Percentiles rank a stretch among this genome's conserved stretches.
phyloP scores from a whole-genome alignment of 2,113 vertebrate genomes.

The Galemys pyrenaicus region DNA sequence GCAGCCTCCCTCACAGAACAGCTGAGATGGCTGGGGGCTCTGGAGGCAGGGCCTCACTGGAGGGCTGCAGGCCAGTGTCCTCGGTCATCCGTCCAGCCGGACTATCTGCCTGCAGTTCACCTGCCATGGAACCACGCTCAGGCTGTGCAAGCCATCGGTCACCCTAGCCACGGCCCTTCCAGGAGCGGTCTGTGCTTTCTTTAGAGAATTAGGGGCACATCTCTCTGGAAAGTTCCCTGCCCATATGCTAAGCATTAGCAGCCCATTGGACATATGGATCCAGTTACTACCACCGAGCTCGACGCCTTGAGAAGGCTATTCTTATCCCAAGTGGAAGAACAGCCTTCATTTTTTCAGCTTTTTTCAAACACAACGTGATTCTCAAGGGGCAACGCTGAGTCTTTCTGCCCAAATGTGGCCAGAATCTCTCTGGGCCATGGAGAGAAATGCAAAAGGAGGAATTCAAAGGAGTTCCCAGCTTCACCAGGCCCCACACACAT shows the following conservation, averaged over 20 bases:
- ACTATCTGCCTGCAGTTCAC: background rate
- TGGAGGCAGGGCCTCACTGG: background rate
- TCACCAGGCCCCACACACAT: background rate
- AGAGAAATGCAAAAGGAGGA: slow-evolving; percentile 16
- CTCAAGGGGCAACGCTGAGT: slow-evolving; percentile 25
- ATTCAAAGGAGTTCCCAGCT: slow-evolving; percentile 62
- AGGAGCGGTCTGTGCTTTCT: background rate
- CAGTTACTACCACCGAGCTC: slow-evolving; percentile 38
- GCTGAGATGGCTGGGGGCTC: accelerated
- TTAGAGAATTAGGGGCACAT: background rate
- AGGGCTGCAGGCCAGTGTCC: background rate
- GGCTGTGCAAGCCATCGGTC: background rate
- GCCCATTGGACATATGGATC: slow-evolving; percentile 56
- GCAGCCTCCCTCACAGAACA: background rate
- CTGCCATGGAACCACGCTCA: background rate
- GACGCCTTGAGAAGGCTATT: slow-evolving; percentile 28
- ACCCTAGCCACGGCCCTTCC: background rate
- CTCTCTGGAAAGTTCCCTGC: slow-evolving; percentile 32
- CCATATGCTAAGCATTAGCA: slow-evolving; percentile 44
- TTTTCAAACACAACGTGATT: slow-evolving; percentile 63
- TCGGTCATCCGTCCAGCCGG: background rate
- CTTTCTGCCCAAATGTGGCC: slow-evolving; percentile 40
- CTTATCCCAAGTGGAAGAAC: slow-evolving; percentile 56
- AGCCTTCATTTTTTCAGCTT: slow-evolving; percentile 29
- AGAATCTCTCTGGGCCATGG: background rate